Percentiles rank a stretch among this genome's conserved stretches.
phyloP scores from a whole-genome alignment of 2,113 vertebrate species.

The Dascyllus trimaculatus region DNA sequence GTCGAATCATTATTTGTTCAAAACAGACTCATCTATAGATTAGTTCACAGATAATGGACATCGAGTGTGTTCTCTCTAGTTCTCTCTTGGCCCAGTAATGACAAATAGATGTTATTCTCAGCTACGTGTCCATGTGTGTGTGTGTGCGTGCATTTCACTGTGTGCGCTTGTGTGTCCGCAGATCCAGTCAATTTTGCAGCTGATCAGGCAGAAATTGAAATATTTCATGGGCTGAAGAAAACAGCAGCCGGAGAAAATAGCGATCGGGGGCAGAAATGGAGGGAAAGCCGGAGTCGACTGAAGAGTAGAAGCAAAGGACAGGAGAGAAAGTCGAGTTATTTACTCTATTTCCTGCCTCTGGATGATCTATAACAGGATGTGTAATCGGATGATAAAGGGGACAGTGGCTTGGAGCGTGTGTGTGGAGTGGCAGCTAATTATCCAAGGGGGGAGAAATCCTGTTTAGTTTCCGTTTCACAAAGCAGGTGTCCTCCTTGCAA shows the following conservation, averaged over 20 bases:
- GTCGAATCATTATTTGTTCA: slow-evolving; percentile 9
- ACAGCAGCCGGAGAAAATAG: slow-evolving; percentile 13
- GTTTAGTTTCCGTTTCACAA: slow-evolving; percentile 59
- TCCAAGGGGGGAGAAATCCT: slow-evolving; percentile 62
- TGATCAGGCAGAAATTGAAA: slow-evolving; percentile 76
- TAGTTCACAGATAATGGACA: slow-evolving; percentile 36
- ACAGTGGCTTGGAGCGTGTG: slow-evolving; percentile 11
- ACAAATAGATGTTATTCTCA: slow-evolving; percentile 48
- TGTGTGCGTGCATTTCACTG: not conserved
- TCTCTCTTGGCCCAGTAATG: slow-evolving; percentile 18
- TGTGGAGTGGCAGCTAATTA: slow-evolving; percentile 63
- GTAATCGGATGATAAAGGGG: slow-evolving; percentile 48
- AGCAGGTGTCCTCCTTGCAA: slow-evolving; percentile 31
- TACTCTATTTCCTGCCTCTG: slow-evolving; percentile 34
- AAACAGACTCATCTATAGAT: slow-evolving; percentile 23
- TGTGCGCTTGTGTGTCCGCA: slow-evolving; percentile 17
- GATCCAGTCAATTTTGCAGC: slow-evolving; percentile 65
- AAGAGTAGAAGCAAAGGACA: not conserved
- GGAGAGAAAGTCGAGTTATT: slow-evolving; percentile 37
- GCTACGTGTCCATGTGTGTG: not conserved
- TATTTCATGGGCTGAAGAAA: slow-evolving; percentile 47
- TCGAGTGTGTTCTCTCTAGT: slow-evolving; percentile 20
- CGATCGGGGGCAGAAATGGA: slow-evolving; percentile 12
- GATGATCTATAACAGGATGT: slow-evolving; percentile 35
- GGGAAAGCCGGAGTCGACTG: not conserved